Conservation (phyloP, 2,797 vertebrate species). For the Syndactyla subalaris region DNA sequence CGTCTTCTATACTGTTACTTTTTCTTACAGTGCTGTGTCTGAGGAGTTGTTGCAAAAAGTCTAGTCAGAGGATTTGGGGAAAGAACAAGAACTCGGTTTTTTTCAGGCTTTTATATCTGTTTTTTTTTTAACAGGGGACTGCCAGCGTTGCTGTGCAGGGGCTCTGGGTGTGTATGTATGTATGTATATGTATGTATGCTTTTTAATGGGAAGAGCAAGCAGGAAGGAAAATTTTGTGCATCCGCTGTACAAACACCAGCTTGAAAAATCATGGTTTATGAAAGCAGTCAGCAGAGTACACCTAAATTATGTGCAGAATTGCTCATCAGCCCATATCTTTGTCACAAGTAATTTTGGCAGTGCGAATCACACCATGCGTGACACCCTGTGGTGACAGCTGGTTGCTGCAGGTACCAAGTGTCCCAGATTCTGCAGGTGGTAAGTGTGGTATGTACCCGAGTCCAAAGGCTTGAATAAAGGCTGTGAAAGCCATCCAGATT, state of each 20-base stretch:
- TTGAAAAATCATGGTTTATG: fast-evolving
- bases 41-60: neutral
- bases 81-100: neutral
- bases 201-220: neutral
- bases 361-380: fast-evolving
- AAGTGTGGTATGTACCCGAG: fast-evolving
- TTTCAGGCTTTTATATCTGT: neutral
- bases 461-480: neutral
- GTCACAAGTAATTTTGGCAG: fast-evolving
- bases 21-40: neutral
- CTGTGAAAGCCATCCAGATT: too few relatives aligned
- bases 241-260: neutral
- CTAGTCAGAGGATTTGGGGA: neutral
- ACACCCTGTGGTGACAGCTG: fast-evolving
- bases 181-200: neutral
- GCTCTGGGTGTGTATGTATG: neutral
- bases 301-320: fast-evolving
- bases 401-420: neutral
- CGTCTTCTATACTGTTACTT: neutral
- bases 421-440: fast-evolving
- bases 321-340: fast-evolving
- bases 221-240: neutral
- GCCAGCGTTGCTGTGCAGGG: neutral
- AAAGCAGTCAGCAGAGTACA: neutral
- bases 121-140: neutral